phyloP scores from a whole-genome alignment of 1,140 invertebrate species.

The Pteromalus puparum region DNA sequence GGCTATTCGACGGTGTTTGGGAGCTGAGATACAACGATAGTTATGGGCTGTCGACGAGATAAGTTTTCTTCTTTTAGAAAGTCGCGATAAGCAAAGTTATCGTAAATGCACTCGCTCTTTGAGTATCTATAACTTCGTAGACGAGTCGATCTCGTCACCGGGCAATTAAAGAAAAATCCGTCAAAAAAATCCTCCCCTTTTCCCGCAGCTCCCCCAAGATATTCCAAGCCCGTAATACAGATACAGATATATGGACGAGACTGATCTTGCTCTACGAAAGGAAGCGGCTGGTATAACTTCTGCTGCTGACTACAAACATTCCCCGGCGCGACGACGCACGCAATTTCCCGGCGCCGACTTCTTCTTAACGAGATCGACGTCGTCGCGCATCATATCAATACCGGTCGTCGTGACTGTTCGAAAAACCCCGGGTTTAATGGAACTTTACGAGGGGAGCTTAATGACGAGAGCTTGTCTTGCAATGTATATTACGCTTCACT shows the following conservation, averaged over 20 bases:
- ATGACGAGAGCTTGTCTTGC: conserved; percentile 1
- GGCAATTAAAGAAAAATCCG: background rate
- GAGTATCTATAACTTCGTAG: no score
- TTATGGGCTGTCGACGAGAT: no score
- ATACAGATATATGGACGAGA: background rate
- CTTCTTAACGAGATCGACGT: conserved; percentile 17
- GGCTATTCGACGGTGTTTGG: no score
- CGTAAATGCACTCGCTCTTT: no score
- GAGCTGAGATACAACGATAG: no score
- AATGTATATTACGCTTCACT: background rate
- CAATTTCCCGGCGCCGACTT: conserved; percentile 34
- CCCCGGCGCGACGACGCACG: conserved; percentile 25
- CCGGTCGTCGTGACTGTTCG: background rate
- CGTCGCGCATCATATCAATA: conserved; percentile 1
- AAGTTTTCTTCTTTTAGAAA: no score
- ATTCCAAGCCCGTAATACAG: no score
- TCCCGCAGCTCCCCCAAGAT: no score
- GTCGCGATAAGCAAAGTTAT: no score
- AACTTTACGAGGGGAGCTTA: conserved; percentile 18
- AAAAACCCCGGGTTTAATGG: conserved; percentile 3
- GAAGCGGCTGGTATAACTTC: background rate
- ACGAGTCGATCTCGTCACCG: no score
- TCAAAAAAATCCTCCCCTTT: no score
- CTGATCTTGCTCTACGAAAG: background rate
- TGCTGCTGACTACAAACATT: background rate